These are phyloP conservation scores for Cantharis lateralis DNA, from an alignment of 2,888 invertebrate species.

Conservation along the genomic window DNA sequence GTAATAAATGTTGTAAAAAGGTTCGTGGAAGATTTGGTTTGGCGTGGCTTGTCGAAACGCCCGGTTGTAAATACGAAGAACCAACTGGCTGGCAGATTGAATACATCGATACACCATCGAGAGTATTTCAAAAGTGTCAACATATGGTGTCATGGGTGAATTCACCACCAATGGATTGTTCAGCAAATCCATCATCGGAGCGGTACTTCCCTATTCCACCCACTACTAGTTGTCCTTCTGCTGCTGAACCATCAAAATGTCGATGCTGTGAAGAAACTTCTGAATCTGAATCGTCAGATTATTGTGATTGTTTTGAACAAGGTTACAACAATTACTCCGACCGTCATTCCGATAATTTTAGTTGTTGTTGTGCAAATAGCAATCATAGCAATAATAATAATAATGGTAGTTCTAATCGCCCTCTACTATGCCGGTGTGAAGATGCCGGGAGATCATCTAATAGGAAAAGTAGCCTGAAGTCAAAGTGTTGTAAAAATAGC, in stretches of 20 bases:
- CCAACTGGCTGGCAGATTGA: constrained; percentile 52
- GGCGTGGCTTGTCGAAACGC: constrained; percentile 48
- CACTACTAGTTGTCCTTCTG: background rate
- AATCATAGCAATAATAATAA: background rate
- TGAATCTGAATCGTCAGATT: background rate
- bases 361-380: background rate
- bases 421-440: background rate
- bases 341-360: background rate
- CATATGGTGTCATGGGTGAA: constrained; percentile 50
- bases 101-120: constrained; percentile 49
- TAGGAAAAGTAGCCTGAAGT: background rate
- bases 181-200: background rate
- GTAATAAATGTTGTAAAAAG: constrained; percentile 10
- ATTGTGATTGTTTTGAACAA: constrained; percentile 11
- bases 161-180: constrained; percentile 14
- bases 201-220: background rate
- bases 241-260: background rate
- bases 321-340: background rate
- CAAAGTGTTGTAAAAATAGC: background rate
- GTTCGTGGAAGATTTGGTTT: constrained; percentile 50
- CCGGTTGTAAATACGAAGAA: constrained; percentile 39
- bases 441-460: background rate
- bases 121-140: constrained; percentile 45
- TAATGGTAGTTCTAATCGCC: background rate
- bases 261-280: background rate